Percentiles rank a stretch among this genome's conserved stretches.
Conservation (phyloP, 2,113 vertebrate species). For the Gadus chalcogrammus region DNA sequence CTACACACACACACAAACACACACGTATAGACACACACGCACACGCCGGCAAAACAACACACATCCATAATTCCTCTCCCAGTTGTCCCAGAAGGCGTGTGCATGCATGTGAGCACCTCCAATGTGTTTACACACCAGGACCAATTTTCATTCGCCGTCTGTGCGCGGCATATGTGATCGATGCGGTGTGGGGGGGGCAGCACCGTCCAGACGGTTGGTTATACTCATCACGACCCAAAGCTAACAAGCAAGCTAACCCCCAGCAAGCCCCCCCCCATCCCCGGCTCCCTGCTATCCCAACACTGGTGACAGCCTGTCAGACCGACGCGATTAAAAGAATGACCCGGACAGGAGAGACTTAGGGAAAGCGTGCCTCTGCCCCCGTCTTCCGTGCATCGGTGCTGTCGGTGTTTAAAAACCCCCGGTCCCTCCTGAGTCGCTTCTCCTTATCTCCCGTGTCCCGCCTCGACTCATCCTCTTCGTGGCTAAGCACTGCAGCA, state of each 20-base stretch:
- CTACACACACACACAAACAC: conserved; percentile 17
- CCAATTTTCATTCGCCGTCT: conserved; percentile 62
- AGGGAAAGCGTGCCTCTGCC: no score
- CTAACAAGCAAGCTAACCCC: not conserved
- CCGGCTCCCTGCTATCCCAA: conserved; percentile 22
- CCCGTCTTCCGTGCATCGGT: no score
- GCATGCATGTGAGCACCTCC: conserved; percentile 50
- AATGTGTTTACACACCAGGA: conserved; percentile 44
- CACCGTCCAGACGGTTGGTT: conserved; percentile 57
- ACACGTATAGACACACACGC: conserved; percentile 26
- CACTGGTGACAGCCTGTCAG: conserved; percentile 16
- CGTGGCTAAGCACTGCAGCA: no score
- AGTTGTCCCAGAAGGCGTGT: conserved; percentile 63
- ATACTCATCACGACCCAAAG: conserved; percentile 36
- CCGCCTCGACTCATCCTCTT: no score
- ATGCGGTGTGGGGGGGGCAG: conserved; percentile 33
- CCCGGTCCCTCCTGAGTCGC: no score
- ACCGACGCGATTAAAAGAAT: not conserved
- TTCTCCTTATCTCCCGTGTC: no score
- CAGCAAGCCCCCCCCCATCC: conserved; percentile 43
- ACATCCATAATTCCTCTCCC: conserved; percentile 34
- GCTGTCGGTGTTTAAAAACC: no score
- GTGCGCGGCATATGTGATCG: conserved; percentile 52
- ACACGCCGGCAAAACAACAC: conserved; percentile 46
- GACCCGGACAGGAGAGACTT: no score